Base-by-base conservation (phyloP, 2,113 vertebrate genomes). In the Oryzias curvinotus region DNA sequence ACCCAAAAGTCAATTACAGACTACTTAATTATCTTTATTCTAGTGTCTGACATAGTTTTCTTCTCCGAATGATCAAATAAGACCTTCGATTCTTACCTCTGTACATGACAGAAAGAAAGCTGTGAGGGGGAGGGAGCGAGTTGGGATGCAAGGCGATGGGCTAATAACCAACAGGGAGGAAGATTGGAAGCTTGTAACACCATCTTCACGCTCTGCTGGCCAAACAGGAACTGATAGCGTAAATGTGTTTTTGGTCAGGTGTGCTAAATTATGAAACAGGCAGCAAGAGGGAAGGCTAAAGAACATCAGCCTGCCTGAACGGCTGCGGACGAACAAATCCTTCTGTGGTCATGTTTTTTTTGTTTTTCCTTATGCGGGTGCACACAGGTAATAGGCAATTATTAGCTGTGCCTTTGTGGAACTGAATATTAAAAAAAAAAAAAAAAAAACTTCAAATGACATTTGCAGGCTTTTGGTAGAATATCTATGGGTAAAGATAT, bases 231-330 rank as follows among this genome's bases (percentile, higher is more conserved):
- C 87, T 87, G 91, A 90, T 87, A 78, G 81, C 58, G 70, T 74
- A 85, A 91, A 88, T 88, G 86, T 90, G 85, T 88, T 89, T 79
- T 85, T 78, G 84, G 82, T 91, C 90, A 88, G 87, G 83, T 84
- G 82, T 74, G 68, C 74, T 91, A 88, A 86, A 91, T 91, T 88
- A 92, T 91, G 91, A 84, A 91, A 81, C 26, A 81, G 82, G 77
- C 81, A 73, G 82, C 57, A 59, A 71, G 75, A 65, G 75, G 71
- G 83, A 81, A 90, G 80, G 81, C 75, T 76, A 71, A 75, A 4
- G 47, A 80, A 76, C 68, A 86, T 78, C 77, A 69, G 79, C 65
- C 76, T 75, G 69, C 52, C 71, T 36, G 56, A 75, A 66, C 54
- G 36, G 65, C 77, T 57, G 68, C 8, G 69, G 69, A 77, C 77